Percentiles rank a stretch among this genome's conserved stretches.
These are phyloP conservation scores for Xiphorhynchus erythropygius DNA, from an alignment of 2,797 vertebrate species.

Conservation along the genomic window DNA sequence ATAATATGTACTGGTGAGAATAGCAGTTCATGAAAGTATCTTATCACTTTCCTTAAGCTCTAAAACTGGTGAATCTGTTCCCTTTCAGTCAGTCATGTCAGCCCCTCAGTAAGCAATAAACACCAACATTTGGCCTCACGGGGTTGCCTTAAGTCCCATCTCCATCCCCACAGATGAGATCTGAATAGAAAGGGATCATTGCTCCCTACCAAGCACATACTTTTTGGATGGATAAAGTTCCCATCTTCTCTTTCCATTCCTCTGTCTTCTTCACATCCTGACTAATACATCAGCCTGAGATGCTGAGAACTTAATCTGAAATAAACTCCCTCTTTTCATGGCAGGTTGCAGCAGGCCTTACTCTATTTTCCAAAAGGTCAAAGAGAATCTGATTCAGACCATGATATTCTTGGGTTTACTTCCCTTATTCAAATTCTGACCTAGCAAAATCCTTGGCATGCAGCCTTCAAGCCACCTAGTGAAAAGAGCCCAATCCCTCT, in stretches of 20 bases:
- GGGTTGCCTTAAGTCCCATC: neutral
- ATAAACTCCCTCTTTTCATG: neutral
- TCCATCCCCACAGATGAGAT: neutral
- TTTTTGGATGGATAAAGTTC: neutral
- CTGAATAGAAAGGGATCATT: neutral
- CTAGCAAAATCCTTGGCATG: neutral
- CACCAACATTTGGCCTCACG: neutral
- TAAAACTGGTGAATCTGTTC: neutral
- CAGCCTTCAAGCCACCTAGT: neutral
- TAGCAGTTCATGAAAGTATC: neutral
- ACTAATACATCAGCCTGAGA: neutral
- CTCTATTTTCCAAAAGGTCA: neutral
- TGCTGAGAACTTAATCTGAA: neutral
- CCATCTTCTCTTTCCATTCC: neutral
- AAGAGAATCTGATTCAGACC: neutral
- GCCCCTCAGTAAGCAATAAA: neutral
- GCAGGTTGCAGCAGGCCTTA: neutral
- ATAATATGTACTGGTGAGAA: neutral
- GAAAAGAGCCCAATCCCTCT: neutral
- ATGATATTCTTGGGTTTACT: neutral
- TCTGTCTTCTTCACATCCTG: neutral
- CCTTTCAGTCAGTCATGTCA: neutral
- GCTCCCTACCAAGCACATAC: neutral
- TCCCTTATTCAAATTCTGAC: neutral
- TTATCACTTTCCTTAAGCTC: neutral